Evolutionary conservation across 1,140 invertebrate species (phyloP).

Genomic region (Trichonephila inaurata): DNA sequence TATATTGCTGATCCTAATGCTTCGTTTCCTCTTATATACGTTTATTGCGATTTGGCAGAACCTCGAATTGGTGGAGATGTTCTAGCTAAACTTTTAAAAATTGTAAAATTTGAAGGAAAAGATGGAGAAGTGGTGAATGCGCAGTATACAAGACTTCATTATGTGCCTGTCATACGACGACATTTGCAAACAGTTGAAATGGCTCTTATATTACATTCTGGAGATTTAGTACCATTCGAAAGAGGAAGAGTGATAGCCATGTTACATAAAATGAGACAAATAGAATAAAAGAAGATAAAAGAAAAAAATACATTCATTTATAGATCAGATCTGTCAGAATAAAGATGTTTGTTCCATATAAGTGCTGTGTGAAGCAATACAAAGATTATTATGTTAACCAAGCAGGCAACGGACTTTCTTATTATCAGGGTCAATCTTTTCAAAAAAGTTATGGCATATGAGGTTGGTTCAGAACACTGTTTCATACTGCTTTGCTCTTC

Average conservation of each 20-base stretch:
- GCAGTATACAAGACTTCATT: too few species aligned
- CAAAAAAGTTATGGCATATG: not conserved
- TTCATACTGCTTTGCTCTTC: constrained; percentile 28
- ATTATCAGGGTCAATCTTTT: not conserved
- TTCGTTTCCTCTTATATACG: too few species aligned
- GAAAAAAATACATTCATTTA: too few species aligned
- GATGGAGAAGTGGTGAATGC: too few species aligned
- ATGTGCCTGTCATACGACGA: too few species aligned
- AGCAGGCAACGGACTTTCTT: not conserved
- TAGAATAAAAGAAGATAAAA: not conserved
- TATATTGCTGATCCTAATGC: too few species aligned
- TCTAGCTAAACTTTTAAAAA: too few species aligned
- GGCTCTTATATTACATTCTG: not conserved
- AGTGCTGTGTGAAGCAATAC: constrained; percentile 9
- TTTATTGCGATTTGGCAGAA: too few species aligned
- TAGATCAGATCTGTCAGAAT: too few species aligned
- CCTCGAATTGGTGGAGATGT: too few species aligned
- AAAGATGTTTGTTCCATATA: constrained; percentile 25
- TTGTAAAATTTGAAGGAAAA: too few species aligned
- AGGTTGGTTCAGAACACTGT: constrained; percentile 8
- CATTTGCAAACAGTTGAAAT: too few species aligned
- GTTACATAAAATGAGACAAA: not conserved
- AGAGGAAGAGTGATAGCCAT: not conserved
- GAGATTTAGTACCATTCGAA: constrained; percentile 49
- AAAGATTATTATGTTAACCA: constrained; percentile 45